Evolutionary conservation across 2,888 invertebrate genomes (phyloP).

Genomic region (Phengaris alcon): DNA sequence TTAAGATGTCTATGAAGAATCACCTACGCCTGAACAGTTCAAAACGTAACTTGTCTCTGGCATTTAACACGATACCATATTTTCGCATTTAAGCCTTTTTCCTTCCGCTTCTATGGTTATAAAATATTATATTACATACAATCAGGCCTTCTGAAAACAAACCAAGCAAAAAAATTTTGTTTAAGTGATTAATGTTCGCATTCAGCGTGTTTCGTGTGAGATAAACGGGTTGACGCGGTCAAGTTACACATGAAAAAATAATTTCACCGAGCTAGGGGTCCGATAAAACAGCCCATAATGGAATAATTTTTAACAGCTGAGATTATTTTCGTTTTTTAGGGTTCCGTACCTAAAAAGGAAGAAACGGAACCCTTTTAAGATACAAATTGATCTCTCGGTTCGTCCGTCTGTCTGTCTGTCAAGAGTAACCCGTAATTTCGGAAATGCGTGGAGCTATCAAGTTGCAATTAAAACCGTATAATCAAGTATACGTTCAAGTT

Average conservation of each 20-base stretch:
- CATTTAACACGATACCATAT: no score
- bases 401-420: no score
- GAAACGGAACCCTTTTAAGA: no score
- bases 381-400: no score
- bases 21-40: no score
- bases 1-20: no score
- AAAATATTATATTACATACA: neutral
- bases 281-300: neutral
- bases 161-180: slow-evolving; percentile 1
- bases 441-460: no score
- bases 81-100: neutral
- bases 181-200: neutral
- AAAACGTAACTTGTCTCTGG: no score
- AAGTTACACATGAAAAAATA: slow-evolving; percentile 9
- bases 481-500: no score
- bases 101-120: neutral
- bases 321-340: neutral
- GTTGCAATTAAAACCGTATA: no score
- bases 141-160: neutral
- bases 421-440: no score
- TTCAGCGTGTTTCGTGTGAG: slow-evolving; percentile 4
- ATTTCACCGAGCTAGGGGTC: neutral
- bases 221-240: slow-evolving; percentile 10
- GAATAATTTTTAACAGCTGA: neutral
- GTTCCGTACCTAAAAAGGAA: neutral